Base-by-base conservation (phyloP, 1,140 invertebrate genomes). In the Frieseomelitta varia region DNA sequence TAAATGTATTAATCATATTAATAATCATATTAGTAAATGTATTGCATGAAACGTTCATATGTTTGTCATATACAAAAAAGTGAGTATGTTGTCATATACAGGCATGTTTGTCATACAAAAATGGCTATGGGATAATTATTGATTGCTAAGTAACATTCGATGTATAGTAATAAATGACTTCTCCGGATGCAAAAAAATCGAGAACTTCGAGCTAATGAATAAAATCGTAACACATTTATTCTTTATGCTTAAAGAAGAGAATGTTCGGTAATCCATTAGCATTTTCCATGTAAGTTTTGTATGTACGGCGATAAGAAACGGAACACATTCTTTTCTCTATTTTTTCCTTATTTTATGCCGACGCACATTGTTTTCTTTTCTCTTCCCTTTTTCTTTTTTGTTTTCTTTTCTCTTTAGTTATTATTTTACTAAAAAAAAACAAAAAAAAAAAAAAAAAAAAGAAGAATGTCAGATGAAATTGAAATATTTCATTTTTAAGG, bases 221-320 rank as follows among this genome's bases (percentile, higher is more conserved):
- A 71, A 69, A 78, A 78, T n/a, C 21, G 39, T 61, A 58, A 51
- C 47, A n/a, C 11, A 76, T 77, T 51, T 65, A 21, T 81, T 55
- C 17, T 39, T 53, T 84, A 17, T 47, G 17, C 15, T 79, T 72
- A 78, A 67, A 61, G 51, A 11, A 61, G n/a, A 79, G 58, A 72
- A 12, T 78, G 56, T 85, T 87, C 75, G 71, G 65, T 58, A 39
- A 80, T 88, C n/a, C 63, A 55, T 84, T 85, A 75, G 75, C 51
- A 56, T 88, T 88, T 89, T 88, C 74, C 74, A 89, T 79, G 87
- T 89, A 86, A 88, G 87, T 88, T 89, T 89, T 83, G 76, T 88
- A 85, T 67, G 56, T 88, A 88, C 27, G 75, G 30, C 56, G 24
- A 56, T 68, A 77, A 80, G 77, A 86, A 71, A 63, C 61, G 73